Evolutionary conservation across 2,113 vertebrate species (phyloP).

Genomic region (Mustela nigripes): DNA sequence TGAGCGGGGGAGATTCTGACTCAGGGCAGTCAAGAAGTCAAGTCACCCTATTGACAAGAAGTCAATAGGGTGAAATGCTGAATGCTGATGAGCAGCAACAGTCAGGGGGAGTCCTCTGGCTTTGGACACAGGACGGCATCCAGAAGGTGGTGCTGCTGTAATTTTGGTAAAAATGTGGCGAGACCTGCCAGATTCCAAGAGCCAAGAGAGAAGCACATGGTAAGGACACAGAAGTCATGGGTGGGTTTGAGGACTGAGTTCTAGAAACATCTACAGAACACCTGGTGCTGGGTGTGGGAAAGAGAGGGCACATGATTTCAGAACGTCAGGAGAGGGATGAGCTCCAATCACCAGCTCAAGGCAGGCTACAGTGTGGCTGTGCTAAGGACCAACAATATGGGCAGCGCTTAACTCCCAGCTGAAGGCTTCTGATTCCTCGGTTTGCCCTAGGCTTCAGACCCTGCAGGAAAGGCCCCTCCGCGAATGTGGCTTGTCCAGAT

Average conservation of each 20-base stretch:
- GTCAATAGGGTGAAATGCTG: neutral
- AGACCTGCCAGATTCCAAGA: neutral
- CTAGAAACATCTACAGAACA: neutral
- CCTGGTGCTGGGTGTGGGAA: neutral
- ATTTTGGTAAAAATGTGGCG: neutral
- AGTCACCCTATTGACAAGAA: too few species aligned
- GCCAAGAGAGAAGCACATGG: neutral
- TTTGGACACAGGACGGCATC: neutral
- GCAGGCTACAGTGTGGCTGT: neutral
- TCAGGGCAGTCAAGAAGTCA: neutral
- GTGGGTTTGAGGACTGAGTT: neutral
- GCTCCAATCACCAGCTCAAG: accelerated
- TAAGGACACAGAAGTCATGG: neutral
- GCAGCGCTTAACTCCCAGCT: neutral
- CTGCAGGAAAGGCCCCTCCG: neutral
- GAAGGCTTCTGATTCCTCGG: neutral
- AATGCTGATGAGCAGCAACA: accelerated
- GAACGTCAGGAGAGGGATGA: accelerated
- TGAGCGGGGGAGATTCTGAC: too few species aligned
- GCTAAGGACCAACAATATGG: neutral
- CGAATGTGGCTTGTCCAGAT: neutral
- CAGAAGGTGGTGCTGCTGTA: neutral
- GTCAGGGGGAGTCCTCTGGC: neutral
- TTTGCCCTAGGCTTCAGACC: neutral
- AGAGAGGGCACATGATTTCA: neutral